Evolutionary conservation across 2,888 invertebrate species (phyloP).

Genomic region (Andrena minutula): DNA sequence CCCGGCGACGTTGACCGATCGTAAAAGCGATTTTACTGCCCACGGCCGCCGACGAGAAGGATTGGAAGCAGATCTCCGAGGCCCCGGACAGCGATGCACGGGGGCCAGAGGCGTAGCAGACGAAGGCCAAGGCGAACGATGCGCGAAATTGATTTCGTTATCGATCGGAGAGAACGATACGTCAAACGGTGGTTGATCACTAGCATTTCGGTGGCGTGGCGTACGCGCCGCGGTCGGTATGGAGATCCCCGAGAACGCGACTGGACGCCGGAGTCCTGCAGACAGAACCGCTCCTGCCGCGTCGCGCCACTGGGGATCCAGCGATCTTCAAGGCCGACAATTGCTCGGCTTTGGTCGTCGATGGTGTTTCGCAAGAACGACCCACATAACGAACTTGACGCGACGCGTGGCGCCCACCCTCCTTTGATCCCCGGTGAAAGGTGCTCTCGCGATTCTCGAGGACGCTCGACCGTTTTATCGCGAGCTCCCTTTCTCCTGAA

Average conservation of each 20-base stretch:
- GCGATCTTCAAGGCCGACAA: slow-evolving; percentile 71
- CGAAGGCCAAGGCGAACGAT: not conserved
- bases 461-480: slow-evolving; percentile 69
- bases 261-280: slow-evolving; percentile 17
- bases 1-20: slow-evolving; percentile 30
- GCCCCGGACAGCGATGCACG: slow-evolving; percentile 32
- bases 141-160: slow-evolving; percentile 50
- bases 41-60: slow-evolving; percentile 30
- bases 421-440: slow-evolving; percentile 68
- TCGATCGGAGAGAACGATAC: slow-evolving; percentile 29
- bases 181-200: slow-evolving; percentile 20
- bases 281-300: slow-evolving; percentile 51
- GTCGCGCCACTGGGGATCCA: slow-evolving; percentile 64
- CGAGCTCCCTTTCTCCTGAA: slow-evolving; percentile 64
- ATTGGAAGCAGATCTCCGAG: slow-evolving; percentile 41
- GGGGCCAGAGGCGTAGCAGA: slow-evolving; percentile 35
- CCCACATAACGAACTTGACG: slow-evolving; percentile 75
- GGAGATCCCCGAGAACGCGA: not conserved
- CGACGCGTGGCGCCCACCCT: slow-evolving; percentile 68
- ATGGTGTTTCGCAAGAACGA: slow-evolving; percentile 71
- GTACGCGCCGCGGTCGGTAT: not conserved
- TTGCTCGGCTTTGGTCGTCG: slow-evolving; percentile 64
- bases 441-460: slow-evolving; percentile 68
- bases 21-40: slow-evolving; percentile 57
- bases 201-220: slow-evolving; percentile 2